phyloP scores from a whole-genome alignment of 2,113 vertebrate species.

The Phrynosoma blainvillii region DNA sequence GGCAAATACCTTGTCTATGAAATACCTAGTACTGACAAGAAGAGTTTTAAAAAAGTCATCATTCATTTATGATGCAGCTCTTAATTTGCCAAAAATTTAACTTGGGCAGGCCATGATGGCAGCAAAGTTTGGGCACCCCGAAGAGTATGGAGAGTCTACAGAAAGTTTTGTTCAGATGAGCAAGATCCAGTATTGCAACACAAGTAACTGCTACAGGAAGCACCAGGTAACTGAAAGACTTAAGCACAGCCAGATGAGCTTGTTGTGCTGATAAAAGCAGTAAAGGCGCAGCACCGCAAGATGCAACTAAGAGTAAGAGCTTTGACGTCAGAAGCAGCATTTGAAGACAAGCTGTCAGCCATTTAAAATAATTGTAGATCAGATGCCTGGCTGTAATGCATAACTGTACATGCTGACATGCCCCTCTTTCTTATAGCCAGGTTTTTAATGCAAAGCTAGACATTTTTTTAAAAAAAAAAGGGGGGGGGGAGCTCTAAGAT shows the following conservation, averaged over 20 bases:
- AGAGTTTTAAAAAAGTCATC: constrained; percentile 62
- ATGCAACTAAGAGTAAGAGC: constrained; percentile 63
- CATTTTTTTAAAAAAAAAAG: constrained; percentile 62
- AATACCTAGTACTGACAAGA: constrained; percentile 26
- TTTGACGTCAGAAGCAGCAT: constrained; percentile 67
- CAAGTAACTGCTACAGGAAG: constrained; percentile 67
- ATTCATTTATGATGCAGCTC: constrained; percentile 53
- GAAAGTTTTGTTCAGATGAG: constrained; percentile 61
- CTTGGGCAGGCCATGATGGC: constrained; percentile 46
- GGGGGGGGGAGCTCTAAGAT: constrained; percentile 57
- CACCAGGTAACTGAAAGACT: constrained; percentile 66
- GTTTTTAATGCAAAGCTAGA: constrained; percentile 68
- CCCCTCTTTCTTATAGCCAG: constrained; percentile 68
- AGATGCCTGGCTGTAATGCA: constrained; percentile 58
- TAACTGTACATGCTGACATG: constrained; percentile 69
- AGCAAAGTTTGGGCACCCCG: constrained; percentile 71
- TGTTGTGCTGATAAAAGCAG: constrained; percentile 66
- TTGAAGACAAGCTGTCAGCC: constrained; percentile 70
- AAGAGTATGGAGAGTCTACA: constrained; percentile 52
- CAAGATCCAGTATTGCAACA: constrained; percentile 58
- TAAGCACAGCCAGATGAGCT: constrained; percentile 59
- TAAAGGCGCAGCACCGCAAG: constrained; percentile 57
- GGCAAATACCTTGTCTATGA: constrained; percentile 15
- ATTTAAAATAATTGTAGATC: constrained; percentile 71
- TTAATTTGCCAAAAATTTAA: constrained; percentile 48